Evolutionary conservation across 2,113 vertebrate species (phyloP), one percentile per base, ranked within the genome.

Genomic region (Riparia riparia): DNA sequence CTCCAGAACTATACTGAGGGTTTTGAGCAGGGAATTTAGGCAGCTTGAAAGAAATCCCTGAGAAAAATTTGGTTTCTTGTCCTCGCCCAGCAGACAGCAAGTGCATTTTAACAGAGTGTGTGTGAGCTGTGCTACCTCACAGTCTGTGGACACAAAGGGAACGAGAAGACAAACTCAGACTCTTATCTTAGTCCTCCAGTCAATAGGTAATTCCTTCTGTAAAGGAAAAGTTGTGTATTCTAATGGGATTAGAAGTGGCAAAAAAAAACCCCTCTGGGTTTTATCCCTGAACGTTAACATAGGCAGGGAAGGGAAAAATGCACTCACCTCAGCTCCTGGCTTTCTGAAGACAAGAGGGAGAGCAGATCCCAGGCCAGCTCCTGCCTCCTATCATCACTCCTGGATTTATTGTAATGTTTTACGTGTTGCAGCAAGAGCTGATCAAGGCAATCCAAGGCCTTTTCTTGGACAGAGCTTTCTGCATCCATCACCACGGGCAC

Each of bases 381-480:
- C 96, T 99, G 98, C 51, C 73, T 54, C 32, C 14, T 32, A 11
- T 99, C 98, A 9, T 76, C 65, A 5, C 61, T 45, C 4, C 65
- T 68, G 61, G 88, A 97, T n/a, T 95, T 84, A 26, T 41, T 81
- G 21, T 98, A 97, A 11, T 45, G 86, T 69, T 98, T 99, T 58
- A 99, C 97, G 28, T 97, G 97, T n/a, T 98, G 97, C 64, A 99
- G 79, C 88, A 99, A 61, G 32, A 99, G 84, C 91, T 98, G 97
- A 28, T 99, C 98, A 8, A 99, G 97, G 93, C 97, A 98, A 28
- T 99, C 99, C 94, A 99, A 86, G 34, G 99, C 99, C 93, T 99
- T 99, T 80, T 99, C 99, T 56, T 99, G 99, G 49, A 99, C 98
- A 0, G 99, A 98, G 90, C 28, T 98, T 93, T 99, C 99, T 0